These are phyloP conservation scores for Lasioglossum calceatum DNA, from an alignment of 2,888 invertebrate species.

Conservation along the genomic window DNA sequence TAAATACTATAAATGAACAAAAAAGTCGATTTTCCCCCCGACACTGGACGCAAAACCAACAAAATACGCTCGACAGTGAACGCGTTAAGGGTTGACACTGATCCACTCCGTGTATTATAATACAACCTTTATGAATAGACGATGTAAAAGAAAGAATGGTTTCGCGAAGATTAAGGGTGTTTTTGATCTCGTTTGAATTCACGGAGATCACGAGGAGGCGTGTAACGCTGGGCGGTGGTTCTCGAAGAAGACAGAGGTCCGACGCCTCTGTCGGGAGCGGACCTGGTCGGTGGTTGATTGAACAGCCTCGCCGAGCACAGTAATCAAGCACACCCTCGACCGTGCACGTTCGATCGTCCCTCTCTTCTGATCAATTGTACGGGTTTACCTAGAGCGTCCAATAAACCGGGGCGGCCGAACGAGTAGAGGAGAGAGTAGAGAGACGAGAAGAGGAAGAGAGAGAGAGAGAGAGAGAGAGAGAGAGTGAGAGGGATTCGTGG, in stretches of 20 bases:
- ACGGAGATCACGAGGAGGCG: background rate
- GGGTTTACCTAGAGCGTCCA: slow-evolving; percentile 56
- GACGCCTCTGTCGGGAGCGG: background rate
- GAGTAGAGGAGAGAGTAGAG: background rate
- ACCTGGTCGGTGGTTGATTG: slow-evolving; percentile 25
- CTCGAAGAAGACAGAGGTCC: background rate
- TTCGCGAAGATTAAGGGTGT: no score
- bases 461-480: no score
- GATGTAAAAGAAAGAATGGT: no score
- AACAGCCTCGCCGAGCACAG: slow-evolving; percentile 33
- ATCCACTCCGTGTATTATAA: no score
- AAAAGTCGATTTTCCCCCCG: no score
- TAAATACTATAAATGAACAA: no score
- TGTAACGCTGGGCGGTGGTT: background rate
- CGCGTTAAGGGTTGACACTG: no score
- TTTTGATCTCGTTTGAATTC: background rate
- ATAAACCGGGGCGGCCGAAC: slow-evolving; percentile 44
- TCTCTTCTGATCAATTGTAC: slow-evolving; percentile 49
- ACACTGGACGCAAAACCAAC: no score
- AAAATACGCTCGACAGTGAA: no score
- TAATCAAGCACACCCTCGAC: slow-evolving; percentile 47
- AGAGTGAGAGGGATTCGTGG: slow-evolving; percentile 3
- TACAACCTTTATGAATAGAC: no score
- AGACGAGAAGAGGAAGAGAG: background rate
- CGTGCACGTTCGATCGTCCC: slow-evolving; percentile 34